Percentiles rank a stretch among this genome's conserved stretches.
Conservation (phyloP, 2,113 vertebrate species). For the Galbula dea region DNA sequence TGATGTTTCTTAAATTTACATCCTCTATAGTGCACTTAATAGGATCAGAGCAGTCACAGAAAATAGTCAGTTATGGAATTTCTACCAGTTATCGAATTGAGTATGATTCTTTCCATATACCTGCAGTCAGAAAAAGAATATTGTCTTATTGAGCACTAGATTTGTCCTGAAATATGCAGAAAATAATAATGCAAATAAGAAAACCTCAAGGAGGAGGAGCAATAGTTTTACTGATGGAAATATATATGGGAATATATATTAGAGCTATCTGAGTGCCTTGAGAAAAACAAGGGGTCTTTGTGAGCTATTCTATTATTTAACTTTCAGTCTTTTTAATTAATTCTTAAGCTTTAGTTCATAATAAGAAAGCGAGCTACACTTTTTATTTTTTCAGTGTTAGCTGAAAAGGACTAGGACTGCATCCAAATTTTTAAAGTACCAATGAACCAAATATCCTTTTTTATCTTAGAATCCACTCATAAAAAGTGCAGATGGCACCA, state of each 20-base stretch:
- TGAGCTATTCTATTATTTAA: not conserved
- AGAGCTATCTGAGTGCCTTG: not conserved
- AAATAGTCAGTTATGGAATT: slow-evolving; percentile 19
- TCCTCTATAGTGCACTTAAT: slow-evolving; percentile 33
- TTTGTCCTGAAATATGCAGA: not conserved
- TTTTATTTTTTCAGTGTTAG: slow-evolving; percentile 54
- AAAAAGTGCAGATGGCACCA: slow-evolving; percentile 78
- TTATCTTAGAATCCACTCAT: slow-evolving; percentile 69
- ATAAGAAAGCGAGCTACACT: not conserved
- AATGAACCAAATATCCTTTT: slow-evolving; percentile 63
- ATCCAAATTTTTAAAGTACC: slow-evolving; percentile 67
- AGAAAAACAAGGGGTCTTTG: not conserved
- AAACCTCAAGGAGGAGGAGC: not conserved
- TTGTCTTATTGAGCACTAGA: not conserved
- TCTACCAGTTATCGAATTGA: not conserved
- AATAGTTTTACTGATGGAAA: not conserved
- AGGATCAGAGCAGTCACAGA: slow-evolving; percentile 18
- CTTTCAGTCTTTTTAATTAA: slow-evolving; percentile 41
- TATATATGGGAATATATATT: not conserved
- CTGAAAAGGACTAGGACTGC: slow-evolving; percentile 61
- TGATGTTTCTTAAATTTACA: slow-evolving; percentile 38
- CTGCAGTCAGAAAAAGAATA: not conserved
- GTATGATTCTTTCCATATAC: not conserved
- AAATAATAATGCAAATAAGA: not conserved
- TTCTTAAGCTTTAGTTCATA: slow-evolving; percentile 47